phyloP scores from a whole-genome alignment of 2,113 vertebrate genomes.

The Alaudala cheleensis region DNA sequence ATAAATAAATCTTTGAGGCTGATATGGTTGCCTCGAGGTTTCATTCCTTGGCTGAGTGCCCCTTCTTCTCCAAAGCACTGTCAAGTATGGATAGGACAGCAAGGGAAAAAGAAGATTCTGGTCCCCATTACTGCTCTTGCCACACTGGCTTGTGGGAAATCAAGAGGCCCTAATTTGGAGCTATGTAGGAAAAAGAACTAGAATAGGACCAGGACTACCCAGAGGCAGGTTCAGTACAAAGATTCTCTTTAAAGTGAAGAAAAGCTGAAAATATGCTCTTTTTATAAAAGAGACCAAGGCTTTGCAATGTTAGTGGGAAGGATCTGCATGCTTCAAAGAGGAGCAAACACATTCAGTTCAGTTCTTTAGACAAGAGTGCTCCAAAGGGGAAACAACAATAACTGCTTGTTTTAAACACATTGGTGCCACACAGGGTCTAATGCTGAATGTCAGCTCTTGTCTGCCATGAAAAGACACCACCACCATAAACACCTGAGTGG shows the following conservation, averaged over 20 bases:
- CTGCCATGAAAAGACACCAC: conserved; percentile 50
- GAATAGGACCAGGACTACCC: not conserved
- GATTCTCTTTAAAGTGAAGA: not conserved
- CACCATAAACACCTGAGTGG: conserved; percentile 51
- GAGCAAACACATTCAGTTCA: not conserved
- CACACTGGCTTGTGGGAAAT: not conserved
- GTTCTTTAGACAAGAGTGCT: not conserved
- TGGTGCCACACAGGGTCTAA: not conserved
- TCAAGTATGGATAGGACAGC: not conserved
- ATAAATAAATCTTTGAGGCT: conserved; percentile 41
- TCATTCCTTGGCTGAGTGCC: conserved; percentile 39
- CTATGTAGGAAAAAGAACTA: not conserved
- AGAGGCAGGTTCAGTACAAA: not conserved
- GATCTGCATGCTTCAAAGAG: not conserved
- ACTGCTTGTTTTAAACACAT: not conserved
- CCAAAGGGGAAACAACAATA: conserved; percentile 14
- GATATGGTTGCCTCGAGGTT: conserved; percentile 1
- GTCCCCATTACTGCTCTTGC: not conserved
- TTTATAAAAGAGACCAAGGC: not conserved
- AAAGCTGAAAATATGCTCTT: not conserved
- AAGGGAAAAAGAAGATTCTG: conserved; percentile 3
- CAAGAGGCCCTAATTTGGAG: not conserved
- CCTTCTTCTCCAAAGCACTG: not conserved
- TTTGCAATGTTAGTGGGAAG: not conserved
- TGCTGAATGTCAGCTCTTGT: conserved; percentile 28